Percentiles rank a stretch among this genome's conserved stretches.
Evolutionary conservation across 2,113 vertebrate genomes (phyloP).

Genomic region (Sapajus apella): DNA sequence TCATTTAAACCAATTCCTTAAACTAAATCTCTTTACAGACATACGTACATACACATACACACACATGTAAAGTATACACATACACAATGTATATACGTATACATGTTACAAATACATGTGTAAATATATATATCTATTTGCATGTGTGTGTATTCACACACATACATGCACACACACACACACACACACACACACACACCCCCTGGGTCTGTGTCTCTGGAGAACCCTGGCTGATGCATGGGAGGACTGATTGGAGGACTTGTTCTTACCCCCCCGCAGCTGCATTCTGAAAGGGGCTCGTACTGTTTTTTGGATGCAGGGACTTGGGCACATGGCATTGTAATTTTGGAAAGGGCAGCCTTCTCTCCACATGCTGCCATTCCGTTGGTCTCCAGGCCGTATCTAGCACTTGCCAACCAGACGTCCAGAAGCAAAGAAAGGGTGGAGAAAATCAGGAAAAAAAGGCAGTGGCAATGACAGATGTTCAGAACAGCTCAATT

Average conservation of each 20-base stretch:
- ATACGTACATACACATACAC: background rate
- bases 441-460: background rate
- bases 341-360: too few species aligned
- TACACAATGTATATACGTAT: background rate
- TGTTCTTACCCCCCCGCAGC: background rate
- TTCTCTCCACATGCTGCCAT: accelerated
- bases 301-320: background rate
- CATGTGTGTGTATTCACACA: background rate
- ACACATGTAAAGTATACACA: background rate
- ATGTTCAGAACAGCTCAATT: accelerated
- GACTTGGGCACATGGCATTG: background rate
- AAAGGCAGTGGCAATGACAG: background rate
- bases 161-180: too few species aligned
- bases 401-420: background rate
- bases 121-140: background rate
- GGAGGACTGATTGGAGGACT: accelerated
- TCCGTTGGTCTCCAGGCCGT: background rate
- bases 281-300: background rate
- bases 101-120: background rate
- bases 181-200: too few species aligned
- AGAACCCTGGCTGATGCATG: background rate
- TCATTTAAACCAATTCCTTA: background rate
- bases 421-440: background rate
- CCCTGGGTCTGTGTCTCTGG: background rate
- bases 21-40: background rate